Evolutionary conservation across 2,888 invertebrate genomes (phyloP), one percentile per base, ranked within the genome.

Genomic region (Hylaea fasciaria): DNA sequence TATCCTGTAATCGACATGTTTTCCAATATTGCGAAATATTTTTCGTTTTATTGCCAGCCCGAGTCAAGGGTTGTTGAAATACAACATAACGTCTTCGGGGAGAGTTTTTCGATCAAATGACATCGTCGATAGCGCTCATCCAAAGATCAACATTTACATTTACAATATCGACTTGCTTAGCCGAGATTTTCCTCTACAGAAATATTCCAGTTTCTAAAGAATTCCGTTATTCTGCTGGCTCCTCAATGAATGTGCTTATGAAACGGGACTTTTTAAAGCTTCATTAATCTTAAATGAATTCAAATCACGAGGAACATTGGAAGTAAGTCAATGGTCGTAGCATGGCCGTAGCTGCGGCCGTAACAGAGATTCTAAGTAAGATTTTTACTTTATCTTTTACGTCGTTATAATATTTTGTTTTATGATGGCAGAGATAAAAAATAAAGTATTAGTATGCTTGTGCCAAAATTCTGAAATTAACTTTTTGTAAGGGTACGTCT

Each of bases 1-100:
- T 58, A 55, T 57, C 41, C 22, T 17, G 51, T 55, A 58, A 58
- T 55, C 55, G 55, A 58, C 55, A 40, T 51, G 51, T 55, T 63
- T 53, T 58, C 55, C 43, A 46, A 51, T 49, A 50, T 53, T 44
- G 43, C 22, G 40, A 60, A 50, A 60, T 55, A 51, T 55, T 60
- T 60, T 45, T 49, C 39, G 22, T 37, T 53, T 60, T 51, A 55
- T 50, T 47, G 50, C 41, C 28, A 45, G 9, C 32, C 32, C 13
- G 17, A 48, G 55, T 50, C 16, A 14, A 14, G 40, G 43, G 41
- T 46, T 13, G 10, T 12, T 48, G 16, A 43, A 58, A 40, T 16
- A 45, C 39, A 28, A 29, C 4, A 32, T 32, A 32, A 10, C 22
- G 22, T 22, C 32, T 32, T 32, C 29, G 37, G 40, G 14, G 0